Evolutionary conservation across 2,113 vertebrate species (phyloP).

Genomic region (Microcebus lehilahytsara): DNA sequence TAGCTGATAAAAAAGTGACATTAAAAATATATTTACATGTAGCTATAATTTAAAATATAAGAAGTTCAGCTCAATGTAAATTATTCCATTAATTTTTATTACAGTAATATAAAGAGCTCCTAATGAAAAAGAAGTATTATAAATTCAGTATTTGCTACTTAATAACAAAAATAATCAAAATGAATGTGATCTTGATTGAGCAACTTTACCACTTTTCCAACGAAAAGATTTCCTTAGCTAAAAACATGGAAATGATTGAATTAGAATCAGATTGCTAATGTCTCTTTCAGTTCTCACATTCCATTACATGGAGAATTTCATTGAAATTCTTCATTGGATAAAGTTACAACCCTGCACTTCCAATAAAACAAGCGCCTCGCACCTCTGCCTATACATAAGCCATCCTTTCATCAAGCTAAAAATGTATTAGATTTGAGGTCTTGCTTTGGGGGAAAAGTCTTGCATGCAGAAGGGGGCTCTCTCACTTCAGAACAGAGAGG

Average conservation of each 20-base stretch:
- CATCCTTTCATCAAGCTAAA: too few species aligned
- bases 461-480: too few species aligned
- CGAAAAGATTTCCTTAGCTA: neutral
- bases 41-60: neutral
- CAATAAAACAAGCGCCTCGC: neutral
- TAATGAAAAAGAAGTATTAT: neutral
- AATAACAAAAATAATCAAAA: neutral
- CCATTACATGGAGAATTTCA: too few species aligned
- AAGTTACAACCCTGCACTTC: fast-evolving
- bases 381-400: too few species aligned
- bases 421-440: neutral
- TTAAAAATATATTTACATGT: neutral
- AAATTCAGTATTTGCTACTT: neutral
- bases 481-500: too few species aligned
- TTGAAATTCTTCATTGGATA: neutral
- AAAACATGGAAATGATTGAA: neutral
- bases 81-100: neutral
- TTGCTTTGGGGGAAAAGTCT: neutral
- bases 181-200: neutral
- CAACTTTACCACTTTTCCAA: neutral
- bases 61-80: neutral
- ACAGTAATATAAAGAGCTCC: neutral
- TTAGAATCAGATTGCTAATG: neutral
- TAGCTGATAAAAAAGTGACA: neutral
- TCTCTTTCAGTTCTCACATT: neutral